Evolutionary conservation across 2,113 vertebrate genomes (phyloP).

Genomic region (Oryzias melastigma): DNA sequence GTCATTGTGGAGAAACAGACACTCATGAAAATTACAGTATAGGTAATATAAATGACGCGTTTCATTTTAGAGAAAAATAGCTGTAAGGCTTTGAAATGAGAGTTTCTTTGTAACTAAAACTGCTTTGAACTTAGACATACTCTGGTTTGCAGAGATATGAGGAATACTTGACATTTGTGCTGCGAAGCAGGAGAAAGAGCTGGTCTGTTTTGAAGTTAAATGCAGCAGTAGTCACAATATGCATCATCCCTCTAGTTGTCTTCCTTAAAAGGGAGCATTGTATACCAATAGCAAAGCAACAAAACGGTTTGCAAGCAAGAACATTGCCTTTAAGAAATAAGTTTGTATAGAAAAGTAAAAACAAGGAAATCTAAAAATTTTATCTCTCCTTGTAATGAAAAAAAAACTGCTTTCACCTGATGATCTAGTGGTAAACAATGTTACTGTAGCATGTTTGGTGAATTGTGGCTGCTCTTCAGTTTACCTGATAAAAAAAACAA

Average conservation of each 20-base stretch:
- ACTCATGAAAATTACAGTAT: neutral
- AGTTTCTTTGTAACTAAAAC: too few species aligned
- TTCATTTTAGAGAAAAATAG: neutral
- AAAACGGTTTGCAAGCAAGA: conserved; percentile 33
- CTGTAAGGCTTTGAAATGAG: too few species aligned
- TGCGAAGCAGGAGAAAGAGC: conserved; percentile 11
- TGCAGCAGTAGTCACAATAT: neutral
- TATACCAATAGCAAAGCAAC: conserved; percentile 26
- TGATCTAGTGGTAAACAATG: conserved; percentile 6
- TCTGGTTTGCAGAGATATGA: too few species aligned
- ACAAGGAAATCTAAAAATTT: conserved; percentile 8
- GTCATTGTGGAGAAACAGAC: neutral
- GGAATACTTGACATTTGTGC: conserved; percentile 12
- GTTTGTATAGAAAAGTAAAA: conserved; percentile 17
- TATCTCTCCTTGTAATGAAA: conserved; percentile 23
- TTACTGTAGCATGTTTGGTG: conserved; percentile 17
- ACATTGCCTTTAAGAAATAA: conserved; percentile 25
- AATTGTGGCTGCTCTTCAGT: conserved; percentile 23
- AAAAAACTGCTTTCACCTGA: conserved; percentile 19
- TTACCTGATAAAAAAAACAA: conserved; percentile 1
- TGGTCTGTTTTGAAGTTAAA: conserved; percentile 4
- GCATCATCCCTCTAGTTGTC: neutral
- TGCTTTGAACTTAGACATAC: too few species aligned
- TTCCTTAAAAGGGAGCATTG: neutral
- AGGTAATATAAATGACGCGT: neutral